phyloP scores from a whole-genome alignment of 2,113 vertebrate genomes.

The Prionailurus bengalensis region DNA sequence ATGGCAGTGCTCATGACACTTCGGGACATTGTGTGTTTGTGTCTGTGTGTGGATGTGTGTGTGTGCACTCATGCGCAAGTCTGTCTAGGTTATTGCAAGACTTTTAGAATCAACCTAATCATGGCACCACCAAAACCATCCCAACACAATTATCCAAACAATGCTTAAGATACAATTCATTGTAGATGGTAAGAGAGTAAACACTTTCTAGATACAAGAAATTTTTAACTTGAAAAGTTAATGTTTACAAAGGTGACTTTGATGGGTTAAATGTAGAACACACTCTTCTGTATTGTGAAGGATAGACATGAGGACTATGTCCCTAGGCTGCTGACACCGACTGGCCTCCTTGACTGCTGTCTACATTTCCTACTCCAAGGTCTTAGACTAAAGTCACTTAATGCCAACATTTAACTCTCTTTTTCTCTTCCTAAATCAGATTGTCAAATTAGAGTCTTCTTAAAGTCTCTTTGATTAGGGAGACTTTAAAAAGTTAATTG shows the following conservation, averaged over 20 bases:
- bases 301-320: not conserved
- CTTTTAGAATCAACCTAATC: not conserved
- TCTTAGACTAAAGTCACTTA: conserved; percentile 14
- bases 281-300: not conserved
- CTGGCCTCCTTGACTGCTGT: not conserved
- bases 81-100: not conserved
- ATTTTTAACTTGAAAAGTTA: not conserved
- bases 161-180: not conserved
- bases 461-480: not conserved
- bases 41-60: not conserved
- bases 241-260: conserved; percentile 16
- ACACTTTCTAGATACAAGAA: not conserved
- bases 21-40: not conserved
- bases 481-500: not conserved
- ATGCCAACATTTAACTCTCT: not conserved
- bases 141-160: not conserved
- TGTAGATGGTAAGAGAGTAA: not conserved
- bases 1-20: not conserved
- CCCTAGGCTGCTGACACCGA: not conserved
- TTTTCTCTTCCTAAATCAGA: not conserved
- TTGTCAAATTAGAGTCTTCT: not conserved
- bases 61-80: not conserved
- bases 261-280: not conserved
- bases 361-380: not conserved
- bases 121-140: not conserved